A percentile compares a stretch with the other conserved stretches of the same genome.
Conservation (phyloP, 2,797 vertebrate species). For the Pteronotus mesoamericanus region DNA sequence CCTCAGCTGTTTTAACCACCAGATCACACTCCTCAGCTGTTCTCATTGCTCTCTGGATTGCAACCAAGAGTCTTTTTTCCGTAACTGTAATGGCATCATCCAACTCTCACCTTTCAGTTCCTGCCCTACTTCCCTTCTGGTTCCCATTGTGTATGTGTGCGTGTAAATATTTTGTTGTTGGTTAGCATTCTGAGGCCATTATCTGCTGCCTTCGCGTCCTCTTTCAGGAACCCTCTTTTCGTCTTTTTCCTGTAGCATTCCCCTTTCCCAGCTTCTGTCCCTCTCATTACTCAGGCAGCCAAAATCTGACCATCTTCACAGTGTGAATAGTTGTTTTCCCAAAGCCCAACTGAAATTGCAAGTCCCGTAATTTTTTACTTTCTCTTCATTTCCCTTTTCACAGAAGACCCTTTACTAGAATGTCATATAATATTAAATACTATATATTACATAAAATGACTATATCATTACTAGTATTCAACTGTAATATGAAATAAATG, state of each 20-base stretch:
- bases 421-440: not conserved
- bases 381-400: not conserved
- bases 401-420: not conserved
- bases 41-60: not conserved
- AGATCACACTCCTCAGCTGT: not conserved
- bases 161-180: not conserved
- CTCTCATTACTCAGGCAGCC: not conserved
- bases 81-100: not conserved
- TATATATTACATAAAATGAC: constrained; percentile 22
- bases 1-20: not conserved
- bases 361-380: not conserved
- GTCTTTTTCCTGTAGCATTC: not conserved
- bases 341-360: not conserved
- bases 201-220: not conserved
- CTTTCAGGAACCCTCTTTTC: not conserved
- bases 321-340: not conserved
- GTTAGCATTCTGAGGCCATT: not conserved
- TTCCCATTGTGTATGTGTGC: not conserved
- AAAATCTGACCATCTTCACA: not conserved
- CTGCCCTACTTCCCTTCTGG: not conserved
- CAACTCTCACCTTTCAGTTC: not conserved
- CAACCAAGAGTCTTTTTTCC: not conserved
- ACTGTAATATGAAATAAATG: constrained; percentile 70
- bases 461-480: constrained; percentile 39
- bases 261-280: not conserved